Percentiles rank a stretch among this genome's conserved stretches.
Evolutionary conservation across 2,797 vertebrate species (phyloP).

Genomic region (Neosilurus mollespiculum): DNA sequence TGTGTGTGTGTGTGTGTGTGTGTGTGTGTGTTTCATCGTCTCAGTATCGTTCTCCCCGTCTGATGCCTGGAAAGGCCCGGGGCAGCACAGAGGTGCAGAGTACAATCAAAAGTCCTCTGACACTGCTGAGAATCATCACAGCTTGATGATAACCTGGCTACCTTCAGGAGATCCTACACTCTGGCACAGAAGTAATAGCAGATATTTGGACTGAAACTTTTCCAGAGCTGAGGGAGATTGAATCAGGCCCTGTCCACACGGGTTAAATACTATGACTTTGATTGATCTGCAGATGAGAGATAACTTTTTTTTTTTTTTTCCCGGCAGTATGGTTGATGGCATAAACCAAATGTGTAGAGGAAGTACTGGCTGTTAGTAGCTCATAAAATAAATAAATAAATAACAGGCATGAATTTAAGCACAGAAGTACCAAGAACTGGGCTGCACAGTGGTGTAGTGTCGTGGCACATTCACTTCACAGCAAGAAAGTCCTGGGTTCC

Average conservation of each 20-base stretch:
- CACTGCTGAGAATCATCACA: conserved; percentile 61
- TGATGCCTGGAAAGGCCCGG: conserved; percentile 57
- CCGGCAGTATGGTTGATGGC: neutral
- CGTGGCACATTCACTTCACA: no score
- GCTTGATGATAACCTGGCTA: conserved; percentile 63
- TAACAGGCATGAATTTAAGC: no score
- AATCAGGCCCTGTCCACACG: conserved; percentile 47
- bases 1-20: conserved; percentile 32
- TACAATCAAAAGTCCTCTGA: conserved; percentile 75
- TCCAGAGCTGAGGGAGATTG: conserved; percentile 30
- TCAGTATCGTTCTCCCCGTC: conserved; percentile 66
- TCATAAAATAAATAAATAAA: neutral
- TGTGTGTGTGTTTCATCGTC: conserved; percentile 58
- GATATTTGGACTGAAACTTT: conserved; percentile 45
- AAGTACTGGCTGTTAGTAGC: neutral
- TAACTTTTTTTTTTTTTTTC: neutral
- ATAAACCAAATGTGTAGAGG: neutral
- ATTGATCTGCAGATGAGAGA: conserved; percentile 49
- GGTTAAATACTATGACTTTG: conserved; percentile 53
- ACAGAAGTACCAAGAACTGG: no score
- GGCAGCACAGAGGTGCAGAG: conserved; percentile 66
- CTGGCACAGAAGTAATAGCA: conserved; percentile 28
- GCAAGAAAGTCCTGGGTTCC: no score
- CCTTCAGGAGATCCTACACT: conserved; percentile 56
- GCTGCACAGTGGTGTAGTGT: no score